A percentile compares a stretch with the other conserved stretches of the same genome.
Evolutionary conservation across 2,113 vertebrate genomes (phyloP).

Genomic region (Acrocephalus kingi): DNA sequence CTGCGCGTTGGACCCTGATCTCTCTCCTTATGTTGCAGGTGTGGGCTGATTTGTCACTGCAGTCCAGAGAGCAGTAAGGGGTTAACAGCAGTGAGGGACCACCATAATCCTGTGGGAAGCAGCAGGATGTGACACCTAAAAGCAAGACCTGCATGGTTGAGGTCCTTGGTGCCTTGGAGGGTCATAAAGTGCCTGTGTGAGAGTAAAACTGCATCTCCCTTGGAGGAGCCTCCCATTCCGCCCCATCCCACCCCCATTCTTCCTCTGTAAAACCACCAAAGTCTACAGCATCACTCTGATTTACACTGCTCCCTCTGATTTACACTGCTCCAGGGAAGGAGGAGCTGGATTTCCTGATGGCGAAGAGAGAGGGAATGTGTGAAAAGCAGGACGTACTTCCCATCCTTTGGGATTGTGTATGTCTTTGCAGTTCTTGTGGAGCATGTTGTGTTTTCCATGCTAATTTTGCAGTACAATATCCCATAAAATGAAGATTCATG

Average conservation of each 20-base stretch:
- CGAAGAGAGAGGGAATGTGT: neutral
- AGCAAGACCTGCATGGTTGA: neutral
- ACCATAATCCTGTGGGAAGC: neutral
- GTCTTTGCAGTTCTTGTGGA: neutral
- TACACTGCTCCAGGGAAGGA: accelerated
- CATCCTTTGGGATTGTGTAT: accelerated
- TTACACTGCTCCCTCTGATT: neutral
- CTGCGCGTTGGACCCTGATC: neutral
- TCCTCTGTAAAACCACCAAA: accelerated
- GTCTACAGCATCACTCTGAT: neutral
- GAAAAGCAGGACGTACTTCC: neutral
- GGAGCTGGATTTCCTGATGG: neutral
- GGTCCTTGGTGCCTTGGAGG: neutral
- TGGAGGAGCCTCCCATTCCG: neutral
- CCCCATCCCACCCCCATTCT: neutral
- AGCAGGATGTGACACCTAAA: neutral
- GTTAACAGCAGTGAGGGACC: neutral
- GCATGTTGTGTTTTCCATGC: neutral
- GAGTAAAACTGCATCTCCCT: neutral
- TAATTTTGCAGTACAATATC: neutral
- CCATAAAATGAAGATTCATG: neutral
- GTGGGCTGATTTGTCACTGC: neutral
- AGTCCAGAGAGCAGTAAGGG: neutral
- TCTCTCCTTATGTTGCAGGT: neutral
- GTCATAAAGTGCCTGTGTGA: neutral